Evolutionary conservation across 2,113 vertebrate genomes (phyloP).

Genomic region (Phyllostomus hastatus): DNA sequence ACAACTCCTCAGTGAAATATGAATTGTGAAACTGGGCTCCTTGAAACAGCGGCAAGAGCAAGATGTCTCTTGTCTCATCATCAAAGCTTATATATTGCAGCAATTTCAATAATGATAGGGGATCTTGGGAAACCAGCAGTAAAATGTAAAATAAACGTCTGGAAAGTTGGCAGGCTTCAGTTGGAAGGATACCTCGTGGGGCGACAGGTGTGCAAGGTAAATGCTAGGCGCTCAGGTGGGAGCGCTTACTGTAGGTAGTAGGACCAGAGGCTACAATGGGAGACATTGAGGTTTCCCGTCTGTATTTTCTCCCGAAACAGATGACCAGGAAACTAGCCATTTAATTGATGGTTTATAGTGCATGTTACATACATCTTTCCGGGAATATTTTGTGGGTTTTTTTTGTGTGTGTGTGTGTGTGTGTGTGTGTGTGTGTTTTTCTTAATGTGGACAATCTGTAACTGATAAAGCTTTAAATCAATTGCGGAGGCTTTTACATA

Average conservation of each 20-base stretch:
- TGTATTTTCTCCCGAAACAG: slow-evolving; percentile 13
- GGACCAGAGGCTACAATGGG: background rate
- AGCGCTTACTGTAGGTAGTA: background rate
- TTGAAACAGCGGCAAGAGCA: background rate
- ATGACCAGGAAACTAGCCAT: background rate
- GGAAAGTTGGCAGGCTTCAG: background rate
- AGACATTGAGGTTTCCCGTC: background rate
- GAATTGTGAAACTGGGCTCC: slow-evolving; percentile 20
- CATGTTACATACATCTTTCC: background rate
- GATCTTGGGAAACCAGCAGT: slow-evolving; percentile 29
- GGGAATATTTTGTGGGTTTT: slow-evolving; percentile 21
- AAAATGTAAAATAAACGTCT: slow-evolving; percentile 53
- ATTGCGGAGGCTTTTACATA: background rate
- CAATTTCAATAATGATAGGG: slow-evolving; percentile 38
- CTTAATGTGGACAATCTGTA: background rate
- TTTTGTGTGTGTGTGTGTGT: no score
- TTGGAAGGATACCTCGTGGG: background rate
- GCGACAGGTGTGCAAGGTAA: slow-evolving; percentile 6
- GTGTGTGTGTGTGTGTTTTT: no score
- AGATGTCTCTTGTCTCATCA: slow-evolving; percentile 8
- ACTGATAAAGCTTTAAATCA: slow-evolving; percentile 11
- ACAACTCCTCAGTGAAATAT: slow-evolving; percentile 28
- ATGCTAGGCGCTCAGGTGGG: background rate
- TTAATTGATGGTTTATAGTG: background rate
- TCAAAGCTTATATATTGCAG: slow-evolving; percentile 3